phyloP scores from a whole-genome alignment of 2,113 vertebrate genomes.

The Podarcis cretensis region DNA sequence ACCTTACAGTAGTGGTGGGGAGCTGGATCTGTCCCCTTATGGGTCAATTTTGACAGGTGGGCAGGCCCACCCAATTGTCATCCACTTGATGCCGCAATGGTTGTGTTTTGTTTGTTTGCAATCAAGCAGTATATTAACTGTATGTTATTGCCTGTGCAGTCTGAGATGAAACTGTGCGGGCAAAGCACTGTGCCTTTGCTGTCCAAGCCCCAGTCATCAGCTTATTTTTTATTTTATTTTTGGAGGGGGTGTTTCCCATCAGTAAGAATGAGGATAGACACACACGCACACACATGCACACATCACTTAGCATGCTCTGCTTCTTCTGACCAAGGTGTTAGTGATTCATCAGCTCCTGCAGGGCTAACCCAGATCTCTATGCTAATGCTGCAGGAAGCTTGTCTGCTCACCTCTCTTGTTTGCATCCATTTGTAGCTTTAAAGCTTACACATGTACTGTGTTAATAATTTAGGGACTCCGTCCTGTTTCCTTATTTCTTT shows the following conservation, averaged over 20 bases:
- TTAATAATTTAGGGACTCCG: slow-evolving; percentile 51
- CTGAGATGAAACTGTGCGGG: too few species aligned
- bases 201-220: not conserved
- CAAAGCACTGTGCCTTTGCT: not conserved
- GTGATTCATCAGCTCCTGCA: not conserved
- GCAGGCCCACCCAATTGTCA: too few species aligned
- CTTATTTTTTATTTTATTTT: not conserved
- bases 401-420: not conserved
- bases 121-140: too few species aligned
- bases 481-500: slow-evolving; percentile 43
- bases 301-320: not conserved
- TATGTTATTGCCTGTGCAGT: too few species aligned
- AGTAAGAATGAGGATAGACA: not conserved
- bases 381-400: slow-evolving; percentile 18
- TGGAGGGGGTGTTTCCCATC: fast-evolving
- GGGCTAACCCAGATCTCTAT: not conserved
- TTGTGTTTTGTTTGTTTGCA: too few species aligned
- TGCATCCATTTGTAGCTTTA: slow-evolving; percentile 44
- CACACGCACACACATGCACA: not conserved
- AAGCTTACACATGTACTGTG: not conserved
- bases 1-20: not conserved
- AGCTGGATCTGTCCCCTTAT: too few species aligned
- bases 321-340: not conserved
- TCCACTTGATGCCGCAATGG: too few species aligned
- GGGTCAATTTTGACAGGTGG: too few species aligned